Percentiles rank a stretch among this genome's conserved stretches.
Conservation (phyloP, 1,140 invertebrate species). For the Apis laboriosa region DNA sequence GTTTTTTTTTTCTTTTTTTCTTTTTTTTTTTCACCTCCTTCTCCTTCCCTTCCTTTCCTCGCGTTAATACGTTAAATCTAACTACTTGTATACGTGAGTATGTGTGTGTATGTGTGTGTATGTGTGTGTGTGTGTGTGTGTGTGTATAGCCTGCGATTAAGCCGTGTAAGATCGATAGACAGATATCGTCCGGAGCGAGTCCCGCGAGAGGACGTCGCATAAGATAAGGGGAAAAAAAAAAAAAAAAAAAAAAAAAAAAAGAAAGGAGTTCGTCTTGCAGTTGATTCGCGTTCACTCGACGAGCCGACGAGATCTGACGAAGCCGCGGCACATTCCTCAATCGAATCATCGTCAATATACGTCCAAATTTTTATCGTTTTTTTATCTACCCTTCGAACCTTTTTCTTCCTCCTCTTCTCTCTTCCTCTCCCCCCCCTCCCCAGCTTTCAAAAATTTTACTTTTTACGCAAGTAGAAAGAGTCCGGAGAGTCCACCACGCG, state of each 20-base stretch:
- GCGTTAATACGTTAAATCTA: conserved; percentile 37
- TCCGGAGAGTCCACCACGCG: conserved; percentile 1
- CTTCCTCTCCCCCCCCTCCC: too few relatives aligned
- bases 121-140: not conserved
- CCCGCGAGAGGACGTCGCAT: not conserved
- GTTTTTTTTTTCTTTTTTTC: not conserved
- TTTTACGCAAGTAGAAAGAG: conserved; percentile 9
- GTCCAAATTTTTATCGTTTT: too few relatives aligned
- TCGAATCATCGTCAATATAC: conserved; percentile 5
- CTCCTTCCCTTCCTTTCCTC: not conserved
- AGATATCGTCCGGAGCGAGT: not conserved
- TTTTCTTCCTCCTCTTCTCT: not conserved
- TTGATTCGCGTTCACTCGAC: not conserved
- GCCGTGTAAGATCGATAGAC: conserved; percentile 39
- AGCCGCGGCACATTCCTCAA: too few relatives aligned
- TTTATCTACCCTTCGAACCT: too few relatives aligned
- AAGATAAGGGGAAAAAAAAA: too few relatives aligned
- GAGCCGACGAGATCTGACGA: not conserved
- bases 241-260: too few relatives aligned
- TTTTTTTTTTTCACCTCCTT: not conserved
- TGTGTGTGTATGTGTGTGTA: too few relatives aligned
- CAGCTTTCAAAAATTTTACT: not conserved
- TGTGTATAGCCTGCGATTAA: conserved; percentile 50
- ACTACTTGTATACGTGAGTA: not conserved
- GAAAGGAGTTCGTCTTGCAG: too few relatives aligned